Base-by-base conservation (phyloP, 2,888 invertebrate genomes). In the Theodoxus fluviatilis region DNA sequence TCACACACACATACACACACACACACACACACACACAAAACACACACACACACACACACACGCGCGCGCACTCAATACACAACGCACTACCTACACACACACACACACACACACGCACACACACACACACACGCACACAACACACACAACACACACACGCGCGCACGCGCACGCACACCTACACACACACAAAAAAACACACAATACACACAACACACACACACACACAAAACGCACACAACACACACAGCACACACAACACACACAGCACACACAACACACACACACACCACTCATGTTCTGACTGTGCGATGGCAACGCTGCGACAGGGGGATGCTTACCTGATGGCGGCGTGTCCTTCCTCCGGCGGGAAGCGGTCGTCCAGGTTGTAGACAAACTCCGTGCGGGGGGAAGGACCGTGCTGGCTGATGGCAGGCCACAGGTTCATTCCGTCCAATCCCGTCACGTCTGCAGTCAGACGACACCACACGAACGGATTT, bases 361-460 rank as follows among this genome's bases (percentile, higher is more conserved):
- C 68, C 1, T 63, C 9, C 2, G 67, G 65, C 12, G 67, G 64
- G 7, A 38, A 18, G 22, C 68, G 37, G 52, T 75, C 69, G 55
- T 80, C 80, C 6, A 80, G 57, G 68, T 80, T 79, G 66, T 80
- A 80, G 7, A 80, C 71, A 67, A 80, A 72, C 52, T 78, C 79
- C 12, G 68, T 71, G 40, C 80, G 70, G 1, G 70, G 66, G 2
- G 77, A 79, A 12, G 67, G 38, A 6, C n/a, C n/a, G n/a, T n/a
- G n/a, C n/a, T n/a, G n/a, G n/a, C n/a, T n/a, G n/a, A n/a, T n/a
- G n/a, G n/a, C n/a, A n/a, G n/a, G n/a, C n/a, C n/a, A n/a, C n/a
- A n/a, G n/a, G n/a, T n/a, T n/a, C n/a, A n/a, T n/a, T n/a, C n/a
- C n/a, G n/a, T n/a, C n/a, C n/a, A n/a, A n/a, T n/a, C n/a, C n/a